These are phyloP conservation scores for Tipula confusa DNA, from an alignment of 2,888 invertebrate species.

Conservation along the genomic window DNA sequence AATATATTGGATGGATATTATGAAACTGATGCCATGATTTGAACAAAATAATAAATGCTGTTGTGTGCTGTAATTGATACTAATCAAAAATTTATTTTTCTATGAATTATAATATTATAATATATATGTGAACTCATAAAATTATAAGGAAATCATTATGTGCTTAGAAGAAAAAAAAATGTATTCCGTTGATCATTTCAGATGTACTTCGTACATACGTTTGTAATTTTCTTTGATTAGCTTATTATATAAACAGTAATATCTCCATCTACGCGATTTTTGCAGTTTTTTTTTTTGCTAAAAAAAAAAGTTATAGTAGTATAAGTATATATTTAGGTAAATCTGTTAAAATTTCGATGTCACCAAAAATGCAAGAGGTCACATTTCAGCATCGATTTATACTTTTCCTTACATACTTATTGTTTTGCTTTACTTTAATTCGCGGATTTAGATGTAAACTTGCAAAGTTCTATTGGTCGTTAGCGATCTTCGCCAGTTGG, in stretches of 20 bases:
- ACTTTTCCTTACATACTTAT: too few relatives aligned
- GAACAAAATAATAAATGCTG: not conserved
- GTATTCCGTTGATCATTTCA: not conserved
- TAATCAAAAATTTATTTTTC: not conserved
- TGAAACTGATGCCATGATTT: not conserved
- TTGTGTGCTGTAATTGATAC: not conserved
- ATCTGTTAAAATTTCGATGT: too few relatives aligned
- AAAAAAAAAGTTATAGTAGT: too few relatives aligned
- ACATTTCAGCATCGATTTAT: too few relatives aligned
- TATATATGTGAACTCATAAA: not conserved
- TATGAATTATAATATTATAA: not conserved
- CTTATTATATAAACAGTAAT: not conserved
- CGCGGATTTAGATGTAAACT: too few relatives aligned
- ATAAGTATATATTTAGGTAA: too few relatives aligned
- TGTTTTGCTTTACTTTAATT: too few relatives aligned
- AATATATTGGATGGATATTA: not conserved
- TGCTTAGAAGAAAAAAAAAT: not conserved
- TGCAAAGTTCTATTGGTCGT: too few relatives aligned
- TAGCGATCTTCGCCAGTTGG: too few relatives aligned
- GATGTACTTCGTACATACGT: not conserved
- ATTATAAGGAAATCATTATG: slow-evolving; percentile 12
- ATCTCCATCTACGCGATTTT: too few relatives aligned
- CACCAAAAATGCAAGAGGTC: too few relatives aligned
- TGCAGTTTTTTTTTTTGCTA: too few relatives aligned
- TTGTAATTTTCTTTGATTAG: not conserved